These are phyloP conservation scores for Poeciliopsis turneri DNA, from an alignment of 2,797 vertebrate genomes.

Conservation along the genomic window DNA sequence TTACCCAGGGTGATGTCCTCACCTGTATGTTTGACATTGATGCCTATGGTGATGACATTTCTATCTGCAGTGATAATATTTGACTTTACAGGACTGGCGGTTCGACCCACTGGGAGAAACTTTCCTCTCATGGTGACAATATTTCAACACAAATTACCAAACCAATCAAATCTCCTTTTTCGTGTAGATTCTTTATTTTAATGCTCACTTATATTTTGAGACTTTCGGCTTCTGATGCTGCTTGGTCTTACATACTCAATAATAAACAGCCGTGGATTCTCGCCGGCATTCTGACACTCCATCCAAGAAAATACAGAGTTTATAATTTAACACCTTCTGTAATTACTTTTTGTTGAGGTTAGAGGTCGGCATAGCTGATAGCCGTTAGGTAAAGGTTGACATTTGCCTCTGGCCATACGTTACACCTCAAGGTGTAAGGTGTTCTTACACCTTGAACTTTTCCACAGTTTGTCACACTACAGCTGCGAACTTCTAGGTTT, in stretches of 20 bases:
- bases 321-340: background rate
- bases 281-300: background rate
- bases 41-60: constrained; percentile 49
- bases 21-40: constrained; percentile 56
- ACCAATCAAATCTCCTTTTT: constrained; percentile 2
- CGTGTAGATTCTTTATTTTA: background rate
- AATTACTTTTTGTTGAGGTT: background rate
- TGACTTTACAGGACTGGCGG: constrained; percentile 28
- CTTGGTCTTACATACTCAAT: no score
- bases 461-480: background rate
- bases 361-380: background rate
- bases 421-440: background rate
- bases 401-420: background rate
- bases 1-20: constrained; percentile 38
- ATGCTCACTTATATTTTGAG: background rate
- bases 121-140: constrained; percentile 18
- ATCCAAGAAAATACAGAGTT: background rate
- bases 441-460: background rate
- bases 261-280: background rate
- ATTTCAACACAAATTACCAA: constrained; percentile 1
- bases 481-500: background rate
- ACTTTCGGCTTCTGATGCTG: background rate
- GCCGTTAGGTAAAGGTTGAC: background rate
- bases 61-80: constrained; percentile 42
- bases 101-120: constrained; percentile 13